Conservation (phyloP, 1,140 invertebrate genomes). For the Diorhabda sublineata region DNA sequence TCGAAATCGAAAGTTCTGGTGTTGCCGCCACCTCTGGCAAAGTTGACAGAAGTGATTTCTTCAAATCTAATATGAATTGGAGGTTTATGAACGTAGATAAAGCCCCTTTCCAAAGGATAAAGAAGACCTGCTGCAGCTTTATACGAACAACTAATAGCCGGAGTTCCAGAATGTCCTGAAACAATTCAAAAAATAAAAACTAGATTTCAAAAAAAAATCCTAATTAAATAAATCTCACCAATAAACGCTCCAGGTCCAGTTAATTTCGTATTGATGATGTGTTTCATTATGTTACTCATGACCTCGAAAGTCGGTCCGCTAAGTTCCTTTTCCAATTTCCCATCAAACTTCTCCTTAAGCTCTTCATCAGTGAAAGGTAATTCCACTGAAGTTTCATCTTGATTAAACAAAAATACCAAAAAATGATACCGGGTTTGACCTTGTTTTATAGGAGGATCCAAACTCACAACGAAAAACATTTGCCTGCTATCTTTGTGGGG, state of each 20-base stretch:
- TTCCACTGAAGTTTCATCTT: constrained; percentile 92
- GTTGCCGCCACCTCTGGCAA: constrained; percentile 91
- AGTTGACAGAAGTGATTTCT: constrained; percentile 93
- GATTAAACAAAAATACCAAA: constrained; percentile 89
- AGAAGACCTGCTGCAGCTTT: constrained; percentile 96
- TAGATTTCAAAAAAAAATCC: background rate
- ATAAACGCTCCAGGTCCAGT: constrained; percentile 90
- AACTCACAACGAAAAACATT: constrained; percentile 97
- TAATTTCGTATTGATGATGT: constrained; percentile 89
- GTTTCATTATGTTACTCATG: constrained; percentile 93
- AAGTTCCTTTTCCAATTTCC: constrained; percentile 86
- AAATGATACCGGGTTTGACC: constrained; percentile 97
- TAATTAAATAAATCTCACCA: constrained; percentile 48
- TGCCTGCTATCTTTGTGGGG: constrained; percentile 98
- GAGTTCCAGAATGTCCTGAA: constrained; percentile 82
- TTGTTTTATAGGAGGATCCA: constrained; percentile 99
- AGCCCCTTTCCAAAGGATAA: constrained; percentile 97
- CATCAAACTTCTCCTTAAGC: constrained; percentile 90
- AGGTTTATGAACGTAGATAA: constrained; percentile 99
- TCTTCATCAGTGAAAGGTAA: constrained; percentile 88
- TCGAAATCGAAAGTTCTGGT: constrained; percentile 98
- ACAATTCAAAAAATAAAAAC: constrained; percentile 22
- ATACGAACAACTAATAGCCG: constrained; percentile 93
- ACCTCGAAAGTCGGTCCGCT: constrained; percentile 93
- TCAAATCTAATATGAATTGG: constrained; percentile 97